These are phyloP conservation scores for Diglossa cyanea DNA, from an alignment of 2,797 vertebrate genomes.

Conservation along the genomic window DNA sequence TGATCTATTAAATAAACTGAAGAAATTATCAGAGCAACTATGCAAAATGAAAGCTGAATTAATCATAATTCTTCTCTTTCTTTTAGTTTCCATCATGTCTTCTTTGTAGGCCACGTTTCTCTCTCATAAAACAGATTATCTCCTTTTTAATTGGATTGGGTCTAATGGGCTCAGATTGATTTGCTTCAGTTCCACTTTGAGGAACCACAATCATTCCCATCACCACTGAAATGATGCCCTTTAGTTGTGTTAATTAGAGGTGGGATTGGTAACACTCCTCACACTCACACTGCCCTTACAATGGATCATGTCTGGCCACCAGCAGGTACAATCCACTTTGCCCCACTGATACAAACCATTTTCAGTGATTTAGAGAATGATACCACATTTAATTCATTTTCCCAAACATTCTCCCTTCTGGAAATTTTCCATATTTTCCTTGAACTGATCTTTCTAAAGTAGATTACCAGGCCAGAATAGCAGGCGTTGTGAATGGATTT, in stretches of 20 bases:
- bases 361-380: neutral
- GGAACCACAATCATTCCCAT: neutral
- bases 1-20: neutral
- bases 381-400: neutral
- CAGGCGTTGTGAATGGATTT: neutral
- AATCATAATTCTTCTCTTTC: neutral
- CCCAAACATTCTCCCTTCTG: neutral
- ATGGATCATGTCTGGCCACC: neutral
- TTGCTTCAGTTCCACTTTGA: slow-evolving; percentile 44
- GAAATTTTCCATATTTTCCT: neutral
- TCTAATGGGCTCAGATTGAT: slow-evolving; percentile 35
- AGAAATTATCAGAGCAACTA: neutral
- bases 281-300: neutral
- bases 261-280: neutral
- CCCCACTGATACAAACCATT: neutral
- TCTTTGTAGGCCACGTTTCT: neutral
- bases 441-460: neutral
- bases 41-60: neutral
- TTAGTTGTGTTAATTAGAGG: slow-evolving; percentile 18
- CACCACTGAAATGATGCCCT: neutral
- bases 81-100: neutral
- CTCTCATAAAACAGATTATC: slow-evolving; percentile 13
- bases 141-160: slow-evolving; percentile 54
- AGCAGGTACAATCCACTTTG: neutral
- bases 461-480: neutral